Conservation (phyloP, 1,140 invertebrate genomes). For the Drosophila cardini region DNA sequence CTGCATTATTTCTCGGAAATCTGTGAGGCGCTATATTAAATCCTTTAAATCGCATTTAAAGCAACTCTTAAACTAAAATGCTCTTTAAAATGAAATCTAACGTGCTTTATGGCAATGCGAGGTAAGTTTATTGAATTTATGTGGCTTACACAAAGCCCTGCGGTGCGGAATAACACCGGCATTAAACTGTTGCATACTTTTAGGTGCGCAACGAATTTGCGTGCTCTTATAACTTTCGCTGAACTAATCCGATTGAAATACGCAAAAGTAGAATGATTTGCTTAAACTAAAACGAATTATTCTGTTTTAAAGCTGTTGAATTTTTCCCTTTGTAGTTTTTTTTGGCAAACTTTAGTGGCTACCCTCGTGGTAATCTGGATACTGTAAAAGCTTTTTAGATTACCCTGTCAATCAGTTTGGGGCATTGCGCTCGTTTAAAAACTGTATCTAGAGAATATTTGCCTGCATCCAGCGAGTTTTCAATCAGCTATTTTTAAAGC, state of each 20-base stretch:
- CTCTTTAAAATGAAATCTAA: slow-evolving; percentile 18
- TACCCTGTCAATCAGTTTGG: slow-evolving; percentile 68
- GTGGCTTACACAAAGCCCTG: too few relatives aligned
- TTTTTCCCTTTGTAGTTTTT: too few relatives aligned
- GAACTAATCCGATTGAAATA: too few relatives aligned
- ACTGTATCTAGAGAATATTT: slow-evolving; percentile 59
- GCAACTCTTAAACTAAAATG: slow-evolving; percentile 14
- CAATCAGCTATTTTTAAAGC: slow-evolving; percentile 42
- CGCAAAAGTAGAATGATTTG: too few relatives aligned
- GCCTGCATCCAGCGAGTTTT: slow-evolving; percentile 65
- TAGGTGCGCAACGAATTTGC: too few relatives aligned
- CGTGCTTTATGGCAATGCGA: not conserved
- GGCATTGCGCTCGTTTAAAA: slow-evolving; percentile 69
- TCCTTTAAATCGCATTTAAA: slow-evolving; percentile 19
- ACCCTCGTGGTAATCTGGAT: slow-evolving; percentile 15
- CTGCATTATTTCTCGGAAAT: slow-evolving; percentile 25
- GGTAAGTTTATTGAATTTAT: not conserved
- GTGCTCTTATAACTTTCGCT: not conserved
- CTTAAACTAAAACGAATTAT: not conserved
- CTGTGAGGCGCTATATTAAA: slow-evolving; percentile 25
- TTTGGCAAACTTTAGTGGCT: slow-evolving; percentile 1
- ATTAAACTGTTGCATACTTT: too few relatives aligned
- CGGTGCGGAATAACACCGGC: too few relatives aligned
- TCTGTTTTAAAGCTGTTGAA: not conserved
- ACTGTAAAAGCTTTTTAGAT: slow-evolving; percentile 72